Conservation (phyloP, 2,888 invertebrate genomes). For the Diabrotica balteata region DNA sequence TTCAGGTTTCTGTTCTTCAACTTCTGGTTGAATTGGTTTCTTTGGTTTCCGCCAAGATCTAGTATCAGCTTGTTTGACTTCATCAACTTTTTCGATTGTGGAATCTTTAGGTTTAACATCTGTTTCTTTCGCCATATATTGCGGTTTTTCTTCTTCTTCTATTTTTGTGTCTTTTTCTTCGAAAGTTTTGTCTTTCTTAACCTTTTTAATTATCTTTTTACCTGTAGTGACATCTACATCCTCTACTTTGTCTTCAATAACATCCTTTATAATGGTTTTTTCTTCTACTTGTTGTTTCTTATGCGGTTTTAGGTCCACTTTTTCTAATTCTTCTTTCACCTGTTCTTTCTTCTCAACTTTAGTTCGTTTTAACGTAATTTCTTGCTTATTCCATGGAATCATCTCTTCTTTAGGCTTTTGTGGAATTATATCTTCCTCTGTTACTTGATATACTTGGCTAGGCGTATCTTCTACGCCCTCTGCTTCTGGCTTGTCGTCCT, state of each 20-base stretch:
- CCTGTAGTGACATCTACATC: slow-evolving; percentile 34
- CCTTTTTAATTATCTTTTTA: slow-evolving; percentile 61
- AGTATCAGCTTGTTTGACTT: slow-evolving; percentile 56
- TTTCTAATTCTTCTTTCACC: slow-evolving; percentile 46
- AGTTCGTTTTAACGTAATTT: slow-evolving; percentile 61
- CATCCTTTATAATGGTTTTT: slow-evolving; percentile 1
- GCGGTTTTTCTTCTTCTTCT: slow-evolving; percentile 54
- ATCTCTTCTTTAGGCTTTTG: slow-evolving; percentile 32
- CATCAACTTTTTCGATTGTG: not conserved
- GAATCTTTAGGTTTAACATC: slow-evolving; percentile 5
- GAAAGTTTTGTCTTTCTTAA: slow-evolving; percentile 58
- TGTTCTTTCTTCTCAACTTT: slow-evolving; percentile 42
- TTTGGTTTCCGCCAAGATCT: slow-evolving; percentile 45
- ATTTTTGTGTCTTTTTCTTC: slow-evolving; percentile 66
- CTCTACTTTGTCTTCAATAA: slow-evolving; percentile 16
- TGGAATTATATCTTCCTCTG: slow-evolving; percentile 46
- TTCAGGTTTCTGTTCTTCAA: slow-evolving; percentile 3
- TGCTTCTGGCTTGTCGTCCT: not conserved
- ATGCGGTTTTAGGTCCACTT: slow-evolving; percentile 40
- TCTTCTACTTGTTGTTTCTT: slow-evolving; percentile 37
- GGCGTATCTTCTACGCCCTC: not conserved
- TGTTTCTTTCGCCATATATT: slow-evolving; percentile 17
- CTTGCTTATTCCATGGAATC: slow-evolving; percentile 71
- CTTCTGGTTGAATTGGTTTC: slow-evolving; percentile 32
- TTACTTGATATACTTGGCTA: slow-evolving; percentile 50